Conservation (phyloP, 2,113 vertebrate species). For the Alethe diademata region DNA sequence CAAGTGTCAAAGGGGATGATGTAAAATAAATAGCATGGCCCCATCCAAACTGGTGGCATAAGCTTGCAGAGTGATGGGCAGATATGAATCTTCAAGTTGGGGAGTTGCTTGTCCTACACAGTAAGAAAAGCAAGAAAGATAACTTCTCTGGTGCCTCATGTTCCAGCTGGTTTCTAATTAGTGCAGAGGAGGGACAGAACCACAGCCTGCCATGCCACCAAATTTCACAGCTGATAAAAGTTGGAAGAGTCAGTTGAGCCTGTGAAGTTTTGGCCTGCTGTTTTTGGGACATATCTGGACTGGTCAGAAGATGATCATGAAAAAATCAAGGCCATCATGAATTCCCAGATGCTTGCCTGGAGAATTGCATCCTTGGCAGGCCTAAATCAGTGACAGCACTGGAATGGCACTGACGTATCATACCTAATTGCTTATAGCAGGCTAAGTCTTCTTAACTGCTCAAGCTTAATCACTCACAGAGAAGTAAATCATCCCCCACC, state of each 20-base stretch:
- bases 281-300: neutral
- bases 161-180: neutral
- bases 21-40: neutral
- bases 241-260: neutral
- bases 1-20: neutral
- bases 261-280: neutral
- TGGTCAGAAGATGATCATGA: neutral
- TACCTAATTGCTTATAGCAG: neutral
- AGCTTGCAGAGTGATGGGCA: neutral
- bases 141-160: rapidly evolving
- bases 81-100: neutral
- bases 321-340: neutral
- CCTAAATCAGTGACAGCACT: neutral
- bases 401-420: neutral
- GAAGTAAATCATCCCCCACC: neutral
- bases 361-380: neutral
- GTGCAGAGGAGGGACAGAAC: neutral
- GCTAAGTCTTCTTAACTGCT: neutral
- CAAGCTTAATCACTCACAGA: neutral
- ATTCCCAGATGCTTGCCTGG: neutral
- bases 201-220: neutral
- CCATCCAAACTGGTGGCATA: neutral
- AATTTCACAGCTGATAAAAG: neutral
- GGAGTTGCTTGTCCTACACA: neutral
- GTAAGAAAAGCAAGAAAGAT: neutral